Percentiles rank a stretch among this genome's conserved stretches.
Evolutionary conservation across 2,113 vertebrate genomes (phyloP).

Genomic region (Pygoscelis adeliae): DNA sequence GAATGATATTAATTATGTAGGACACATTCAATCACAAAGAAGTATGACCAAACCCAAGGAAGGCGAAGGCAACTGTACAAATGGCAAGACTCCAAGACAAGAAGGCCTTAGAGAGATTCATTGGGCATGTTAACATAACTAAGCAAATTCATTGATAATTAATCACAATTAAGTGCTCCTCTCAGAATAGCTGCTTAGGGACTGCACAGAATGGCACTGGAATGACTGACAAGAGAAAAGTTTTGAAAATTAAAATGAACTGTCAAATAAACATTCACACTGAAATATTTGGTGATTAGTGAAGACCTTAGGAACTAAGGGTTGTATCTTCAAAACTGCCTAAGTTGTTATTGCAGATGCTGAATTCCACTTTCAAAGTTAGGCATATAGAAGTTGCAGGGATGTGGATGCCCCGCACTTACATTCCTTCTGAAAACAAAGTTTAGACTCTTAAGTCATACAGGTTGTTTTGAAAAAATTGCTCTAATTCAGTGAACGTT

Average conservation of each 20-base stretch:
- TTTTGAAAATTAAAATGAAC: conserved; percentile 22
- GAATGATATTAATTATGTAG: conserved; percentile 57
- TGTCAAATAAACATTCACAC: conserved; percentile 30
- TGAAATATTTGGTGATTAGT: conserved; percentile 1
- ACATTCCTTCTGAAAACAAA: neutral
- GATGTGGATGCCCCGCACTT: neutral
- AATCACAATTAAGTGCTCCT: conserved; percentile 30
- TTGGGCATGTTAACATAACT: conserved; percentile 31
- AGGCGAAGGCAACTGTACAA: conserved; percentile 35
- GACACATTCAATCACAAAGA: conserved; percentile 43
- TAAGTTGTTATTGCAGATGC: neutral
- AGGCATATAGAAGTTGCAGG: neutral
- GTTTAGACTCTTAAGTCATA: neutral
- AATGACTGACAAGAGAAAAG: conserved; percentile 36
- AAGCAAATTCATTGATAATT: conserved; percentile 37
- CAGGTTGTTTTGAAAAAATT: neutral
- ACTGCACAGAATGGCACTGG: conserved; percentile 11
- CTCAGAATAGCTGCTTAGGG: conserved; percentile 29
- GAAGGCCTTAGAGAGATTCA: conserved; percentile 61
- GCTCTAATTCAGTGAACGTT: neutral
- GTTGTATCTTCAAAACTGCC: neutral
- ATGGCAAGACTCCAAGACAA: conserved; percentile 61
- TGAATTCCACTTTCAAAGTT: conserved; percentile 19
- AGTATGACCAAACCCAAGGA: conserved; percentile 48
- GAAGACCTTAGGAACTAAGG: neutral